Conservation (phyloP, 1,140 invertebrate genomes). For the Apis laboriosa region DNA sequence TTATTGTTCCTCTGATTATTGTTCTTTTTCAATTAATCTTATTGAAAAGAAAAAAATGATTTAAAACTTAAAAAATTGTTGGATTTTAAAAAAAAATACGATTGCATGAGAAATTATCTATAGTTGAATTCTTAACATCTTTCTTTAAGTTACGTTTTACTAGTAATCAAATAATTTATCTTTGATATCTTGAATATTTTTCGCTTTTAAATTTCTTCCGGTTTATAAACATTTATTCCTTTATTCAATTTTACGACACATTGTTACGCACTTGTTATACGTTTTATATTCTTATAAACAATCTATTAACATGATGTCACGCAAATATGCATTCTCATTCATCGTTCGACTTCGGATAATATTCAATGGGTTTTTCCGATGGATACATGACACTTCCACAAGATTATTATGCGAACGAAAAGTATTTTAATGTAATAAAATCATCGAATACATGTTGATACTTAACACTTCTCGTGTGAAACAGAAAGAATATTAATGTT, state of each 20-base stretch:
- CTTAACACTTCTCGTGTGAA: neutral
- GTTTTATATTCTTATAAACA: neutral
- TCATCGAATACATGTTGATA: neutral
- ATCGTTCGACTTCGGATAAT: no score
- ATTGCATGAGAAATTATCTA: no score
- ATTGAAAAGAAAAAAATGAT: no score
- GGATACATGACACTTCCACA: neutral
- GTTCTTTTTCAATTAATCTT: neutral
- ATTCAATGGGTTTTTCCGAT: constrained; percentile 20
- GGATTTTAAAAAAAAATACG: no score
- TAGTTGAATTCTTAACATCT: no score
- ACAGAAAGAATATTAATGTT: neutral
- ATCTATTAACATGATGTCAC: no score
- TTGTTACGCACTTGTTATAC: neutral
- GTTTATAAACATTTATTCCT: neutral
- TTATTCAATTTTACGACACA: neutral
- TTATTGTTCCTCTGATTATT: no score
- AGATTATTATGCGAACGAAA: neutral
- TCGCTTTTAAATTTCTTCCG: neutral
- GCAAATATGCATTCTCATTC: neutral
- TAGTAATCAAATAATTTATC: no score
- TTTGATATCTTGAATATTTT: no score
- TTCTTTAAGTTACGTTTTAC: no score
- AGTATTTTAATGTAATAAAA: no score
- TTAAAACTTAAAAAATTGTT: no score